phyloP scores from a whole-genome alignment of 1,140 invertebrate genomes.

The Polypedilum pembai region DNA sequence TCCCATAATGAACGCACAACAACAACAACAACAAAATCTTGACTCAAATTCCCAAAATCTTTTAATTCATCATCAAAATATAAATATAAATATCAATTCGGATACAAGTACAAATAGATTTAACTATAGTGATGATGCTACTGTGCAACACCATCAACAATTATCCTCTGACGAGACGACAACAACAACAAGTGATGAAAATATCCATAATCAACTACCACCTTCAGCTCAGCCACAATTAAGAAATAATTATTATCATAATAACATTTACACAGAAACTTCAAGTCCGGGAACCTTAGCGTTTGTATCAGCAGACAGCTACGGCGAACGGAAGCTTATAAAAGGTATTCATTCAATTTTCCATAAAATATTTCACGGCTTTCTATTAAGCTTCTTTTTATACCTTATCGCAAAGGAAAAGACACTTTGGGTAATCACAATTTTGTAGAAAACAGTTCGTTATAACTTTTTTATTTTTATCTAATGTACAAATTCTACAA shows the following conservation, averaged over 20 bases:
- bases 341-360: constrained; percentile 35
- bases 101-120: constrained; percentile 25
- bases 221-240: background rate
- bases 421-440: too few species aligned
- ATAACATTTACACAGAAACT: background rate
- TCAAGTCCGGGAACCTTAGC: background rate
- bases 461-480: too few species aligned
- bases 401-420: too few species aligned
- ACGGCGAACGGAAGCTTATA: constrained; percentile 39
- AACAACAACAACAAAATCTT: background rate
- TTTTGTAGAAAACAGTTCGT: too few species aligned
- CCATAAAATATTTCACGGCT: too few species aligned
- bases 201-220: background rate
- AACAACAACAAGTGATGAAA: background rate
- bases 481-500: too few species aligned
- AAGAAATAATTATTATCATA: background rate
- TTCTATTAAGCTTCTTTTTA: too few species aligned
- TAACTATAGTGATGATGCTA: constrained; percentile 10
- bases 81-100: constrained; percentile 15
- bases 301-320: constrained; percentile 30
- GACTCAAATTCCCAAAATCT: background rate
- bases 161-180: background rate
- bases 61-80: background rate
- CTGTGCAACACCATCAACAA: background rate
- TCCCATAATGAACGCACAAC: background rate